Evolutionary conservation across 2,113 vertebrate genomes (phyloP), one percentile per base, ranked within the genome.

Genomic region (Bos javanicus): DNA sequence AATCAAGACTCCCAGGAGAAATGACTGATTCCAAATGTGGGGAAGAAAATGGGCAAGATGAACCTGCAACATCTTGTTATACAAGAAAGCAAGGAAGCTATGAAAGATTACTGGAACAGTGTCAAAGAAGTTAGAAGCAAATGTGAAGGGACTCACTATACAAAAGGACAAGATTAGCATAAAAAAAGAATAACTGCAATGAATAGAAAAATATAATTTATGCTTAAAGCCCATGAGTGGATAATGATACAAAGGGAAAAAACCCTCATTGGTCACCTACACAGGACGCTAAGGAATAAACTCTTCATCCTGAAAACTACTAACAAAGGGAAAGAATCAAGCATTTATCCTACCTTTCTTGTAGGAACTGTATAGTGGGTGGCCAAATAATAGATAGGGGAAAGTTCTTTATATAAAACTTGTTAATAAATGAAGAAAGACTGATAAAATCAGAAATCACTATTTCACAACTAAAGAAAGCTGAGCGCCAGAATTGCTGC

Each of bases 351-450:
- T 89, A 11, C 26, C 48, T 90, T 95, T 89, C 33, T 54, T 89
- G 4, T 13, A 95, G 28, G 7, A 39, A 56, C 7, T 76, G 43
- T 46, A 5, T 71, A 83, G 14, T 94, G 59, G 74, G 81, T 62
- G 93, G 62, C 7, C 83, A 95, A 94, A 64, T 91, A 96, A 83
- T 7, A 90, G 25, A 82, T 84, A 46, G 78, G n/a, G 36, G 8
- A 87, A 96, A 82, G 3, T 36, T 83, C 74, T 83, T 88, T 90
- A 93, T 36, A 87, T 50, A 87, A 96, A 91, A 91, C n/a, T 54
- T 85, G 56, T 59, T 90, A 97, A 89, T 62, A 74, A 92, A 89
- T 46, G 19, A 85, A 96, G 67, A 94, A n/a, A 71, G 48, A 57
- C 28, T 64, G 16, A 91, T 46, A 95, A 87, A 96, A 88, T 87